Evolutionary conservation across 2,113 vertebrate species (phyloP).

Genomic region (Engraulis encrasicolus): DNA sequence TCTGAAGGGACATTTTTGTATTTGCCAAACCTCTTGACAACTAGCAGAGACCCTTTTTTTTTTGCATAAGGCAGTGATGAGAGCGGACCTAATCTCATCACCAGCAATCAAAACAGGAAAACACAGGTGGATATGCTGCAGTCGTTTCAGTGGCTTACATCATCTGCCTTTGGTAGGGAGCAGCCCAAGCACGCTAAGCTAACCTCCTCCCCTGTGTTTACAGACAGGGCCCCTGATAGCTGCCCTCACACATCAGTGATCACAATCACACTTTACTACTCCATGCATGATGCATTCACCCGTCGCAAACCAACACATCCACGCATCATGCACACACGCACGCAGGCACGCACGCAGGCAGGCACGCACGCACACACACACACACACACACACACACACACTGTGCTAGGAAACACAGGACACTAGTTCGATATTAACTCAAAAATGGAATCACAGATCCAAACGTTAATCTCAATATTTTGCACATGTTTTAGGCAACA

Average conservation of each 20-base stretch:
- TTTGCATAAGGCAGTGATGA: neutral
- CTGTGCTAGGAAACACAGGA: neutral
- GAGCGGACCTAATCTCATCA: neutral
- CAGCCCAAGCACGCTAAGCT: no score
- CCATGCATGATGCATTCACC: no score
- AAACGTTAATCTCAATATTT: no score
- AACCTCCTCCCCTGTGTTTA: neutral
- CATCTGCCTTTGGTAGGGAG: neutral
- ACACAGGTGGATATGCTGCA: neutral
- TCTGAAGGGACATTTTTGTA: neutral
- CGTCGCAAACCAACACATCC: no score
- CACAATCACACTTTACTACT: no score
- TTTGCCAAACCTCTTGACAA: neutral
- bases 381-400: neutral
- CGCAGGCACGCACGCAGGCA: no score
- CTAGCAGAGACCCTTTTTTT: neutral
- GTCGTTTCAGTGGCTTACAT: neutral
- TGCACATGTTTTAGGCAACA: no score
- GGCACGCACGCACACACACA: slow-evolving; percentile 13
- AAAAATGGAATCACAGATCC: no score
- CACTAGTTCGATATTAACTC: no score
- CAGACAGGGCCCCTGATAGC: no score
- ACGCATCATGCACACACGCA: no score
- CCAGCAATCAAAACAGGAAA: neutral
- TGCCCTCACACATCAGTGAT: no score